Base-by-base conservation (phyloP, 2,888 invertebrate genomes). In the Ophion ventricosus region DNA sequence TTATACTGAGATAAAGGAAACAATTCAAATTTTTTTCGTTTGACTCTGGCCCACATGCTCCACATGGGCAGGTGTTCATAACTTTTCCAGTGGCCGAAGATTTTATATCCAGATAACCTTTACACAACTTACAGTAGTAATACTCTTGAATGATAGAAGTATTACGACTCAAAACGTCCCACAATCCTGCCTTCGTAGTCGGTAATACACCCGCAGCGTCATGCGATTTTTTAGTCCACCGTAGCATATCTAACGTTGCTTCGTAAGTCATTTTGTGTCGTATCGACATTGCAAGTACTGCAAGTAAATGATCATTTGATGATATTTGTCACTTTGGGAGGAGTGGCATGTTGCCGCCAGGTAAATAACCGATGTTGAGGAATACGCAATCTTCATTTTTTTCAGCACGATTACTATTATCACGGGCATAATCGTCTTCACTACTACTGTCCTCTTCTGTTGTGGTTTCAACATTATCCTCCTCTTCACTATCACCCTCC, bases 201-300 rank as follows among this genome's bases (percentile, higher is more conserved):
- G 40, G 64, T 35, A 64, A 64, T 54, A 20, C 5, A 35, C 0
- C 35, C 25, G n/a, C 54, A 54, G 25, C 17, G 25, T n/a, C 35
- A 25, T 40, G 25, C 17, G 35, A 35, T 29, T 23, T 17, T 14
- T 64, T 64, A 23, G 25, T 64, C 29, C 20, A 64, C 14, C 25
- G 11, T 25, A 35, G 11, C 17, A 64, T 35, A 35, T 64, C 35
- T 64, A 64, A 64, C 35, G 64, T 64, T 14, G 35, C 29, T 25
- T 35, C n/a, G 25, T 64, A 64, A 35, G 17, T 64, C 35, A 64
- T 3, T 69, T 40, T 11, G 67, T 76, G 43, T 69, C 75, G 35
- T 20, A 81, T 67, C 14, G 64, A 29, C 29, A 64, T 35, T 23
- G 59, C 59, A 23, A 59, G 20, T 23, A 59, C 23, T 17, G 59